Evolutionary conservation across 2,888 invertebrate genomes (phyloP).

Genomic region (Seira ritae): DNA sequence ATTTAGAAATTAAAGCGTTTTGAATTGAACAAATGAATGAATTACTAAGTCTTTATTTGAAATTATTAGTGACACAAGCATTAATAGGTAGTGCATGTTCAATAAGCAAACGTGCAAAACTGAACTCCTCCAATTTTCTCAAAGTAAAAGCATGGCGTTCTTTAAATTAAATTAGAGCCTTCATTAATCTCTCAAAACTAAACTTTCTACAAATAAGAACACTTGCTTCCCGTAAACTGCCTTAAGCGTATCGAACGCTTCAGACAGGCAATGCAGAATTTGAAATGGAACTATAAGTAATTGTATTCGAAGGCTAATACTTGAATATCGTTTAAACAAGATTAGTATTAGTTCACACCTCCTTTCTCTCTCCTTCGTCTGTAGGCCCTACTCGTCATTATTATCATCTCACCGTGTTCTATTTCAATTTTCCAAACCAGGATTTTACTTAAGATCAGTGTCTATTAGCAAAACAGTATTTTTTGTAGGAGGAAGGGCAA

Average conservation of each 20-base stretch:
- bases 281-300: not conserved
- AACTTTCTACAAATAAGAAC: too few species aligned
- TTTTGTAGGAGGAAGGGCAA: not conserved
- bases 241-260: not conserved
- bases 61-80: too few species aligned
- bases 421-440: conserved; percentile 3
- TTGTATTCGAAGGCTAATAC: too few species aligned
- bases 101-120: too few species aligned
- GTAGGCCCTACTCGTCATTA: not conserved
- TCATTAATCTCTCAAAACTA: too few species aligned
- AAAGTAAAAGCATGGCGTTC: too few species aligned
- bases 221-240: not conserved
- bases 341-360: conserved; percentile 11
- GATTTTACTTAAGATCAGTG: not conserved
- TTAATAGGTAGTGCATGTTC: too few species aligned
- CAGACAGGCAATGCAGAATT: not conserved
- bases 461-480: not conserved
- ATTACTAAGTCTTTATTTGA: too few species aligned
- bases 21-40: too few species aligned
- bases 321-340: not conserved
- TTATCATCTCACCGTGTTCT: not conserved
- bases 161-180: too few species aligned
- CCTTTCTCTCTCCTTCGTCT: not conserved
- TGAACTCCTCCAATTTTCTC: too few species aligned
- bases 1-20: too few species aligned